These are phyloP conservation scores for Deilephila elpenor DNA, from an alignment of 2,888 invertebrate genomes.

Conservation along the genomic window DNA sequence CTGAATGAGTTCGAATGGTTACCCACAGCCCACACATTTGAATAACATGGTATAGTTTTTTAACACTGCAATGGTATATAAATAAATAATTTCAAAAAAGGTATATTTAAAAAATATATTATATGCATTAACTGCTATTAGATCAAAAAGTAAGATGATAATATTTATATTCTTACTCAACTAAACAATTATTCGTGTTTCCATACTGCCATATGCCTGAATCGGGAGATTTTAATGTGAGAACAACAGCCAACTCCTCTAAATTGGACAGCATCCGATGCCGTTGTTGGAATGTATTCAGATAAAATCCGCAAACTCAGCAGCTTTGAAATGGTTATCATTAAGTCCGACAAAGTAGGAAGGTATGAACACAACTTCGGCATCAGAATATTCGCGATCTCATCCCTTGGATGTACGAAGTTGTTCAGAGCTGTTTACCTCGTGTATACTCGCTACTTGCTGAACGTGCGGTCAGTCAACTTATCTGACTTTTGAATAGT, in stretches of 20 bases:
- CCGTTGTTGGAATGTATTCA: conserved; percentile 55
- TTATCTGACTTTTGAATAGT: background rate
- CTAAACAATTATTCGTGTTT: no score
- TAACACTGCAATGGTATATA: no score
- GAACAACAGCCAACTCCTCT: background rate
- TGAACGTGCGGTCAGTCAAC: background rate
- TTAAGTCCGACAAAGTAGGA: conserved; percentile 43
- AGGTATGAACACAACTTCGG: conserved; percentile 22
- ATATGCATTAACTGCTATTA: no score
- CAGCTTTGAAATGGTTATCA: conserved; percentile 46
- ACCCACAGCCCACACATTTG: no score
- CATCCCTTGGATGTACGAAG: background rate
- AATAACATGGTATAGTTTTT: no score
- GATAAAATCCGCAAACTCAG: conserved; percentile 52
- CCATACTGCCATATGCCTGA: no score
- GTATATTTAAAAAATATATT: no score
- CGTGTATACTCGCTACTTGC: background rate
- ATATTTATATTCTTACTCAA: no score
- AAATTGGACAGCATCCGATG: conserved; percentile 29
- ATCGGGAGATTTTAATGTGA: no score
- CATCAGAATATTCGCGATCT: conserved; percentile 24
- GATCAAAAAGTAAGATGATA: no score
- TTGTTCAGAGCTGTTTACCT: background rate
- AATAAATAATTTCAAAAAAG: no score
- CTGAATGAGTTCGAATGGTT: no score